Percentiles rank a stretch among this genome's conserved stretches.
Evolutionary conservation across 2,888 invertebrate species (phyloP).

Genomic region (Rhyacophila evoluta): DNA sequence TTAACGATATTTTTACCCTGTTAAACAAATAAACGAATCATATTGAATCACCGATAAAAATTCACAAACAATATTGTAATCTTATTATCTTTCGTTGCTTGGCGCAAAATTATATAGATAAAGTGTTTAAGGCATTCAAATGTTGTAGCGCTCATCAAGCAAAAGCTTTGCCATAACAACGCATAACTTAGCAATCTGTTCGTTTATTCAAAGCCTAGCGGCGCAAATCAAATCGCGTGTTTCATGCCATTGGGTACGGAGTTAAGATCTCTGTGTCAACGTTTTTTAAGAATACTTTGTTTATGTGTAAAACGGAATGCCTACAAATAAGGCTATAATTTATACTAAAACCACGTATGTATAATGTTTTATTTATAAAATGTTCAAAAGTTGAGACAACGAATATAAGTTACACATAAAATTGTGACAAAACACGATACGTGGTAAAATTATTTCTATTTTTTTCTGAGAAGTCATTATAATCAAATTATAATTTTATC

Average conservation of each 20-base stretch:
- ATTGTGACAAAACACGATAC: neutral
- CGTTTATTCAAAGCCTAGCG: constrained; percentile 22
- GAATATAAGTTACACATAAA: neutral
- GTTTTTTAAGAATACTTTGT: constrained; percentile 22
- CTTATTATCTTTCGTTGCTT: no score
- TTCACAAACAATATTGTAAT: no score
- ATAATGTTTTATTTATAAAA: neutral
- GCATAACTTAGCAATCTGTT: constrained; percentile 22
- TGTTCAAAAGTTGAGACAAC: neutral
- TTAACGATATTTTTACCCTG: no score
- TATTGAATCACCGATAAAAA: no score
- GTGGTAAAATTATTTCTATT: neutral
- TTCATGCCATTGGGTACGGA: constrained; percentile 7
- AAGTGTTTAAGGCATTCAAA: no score
- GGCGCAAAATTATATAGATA: no score
- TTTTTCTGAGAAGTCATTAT: no score
- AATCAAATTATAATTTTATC: no score
- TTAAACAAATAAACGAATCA: no score
- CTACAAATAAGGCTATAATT: neutral
- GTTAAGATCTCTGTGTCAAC: constrained; percentile 22
- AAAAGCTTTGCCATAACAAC: neutral
- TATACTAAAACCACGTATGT: neutral
- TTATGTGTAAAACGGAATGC: constrained; percentile 17
- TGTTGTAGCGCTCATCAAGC: neutral
- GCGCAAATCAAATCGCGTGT: constrained; percentile 22